Percentiles rank a stretch among this genome's conserved stretches.
Conservation (phyloP, 2,888 invertebrate species). For the Philhelius pedissequus region DNA sequence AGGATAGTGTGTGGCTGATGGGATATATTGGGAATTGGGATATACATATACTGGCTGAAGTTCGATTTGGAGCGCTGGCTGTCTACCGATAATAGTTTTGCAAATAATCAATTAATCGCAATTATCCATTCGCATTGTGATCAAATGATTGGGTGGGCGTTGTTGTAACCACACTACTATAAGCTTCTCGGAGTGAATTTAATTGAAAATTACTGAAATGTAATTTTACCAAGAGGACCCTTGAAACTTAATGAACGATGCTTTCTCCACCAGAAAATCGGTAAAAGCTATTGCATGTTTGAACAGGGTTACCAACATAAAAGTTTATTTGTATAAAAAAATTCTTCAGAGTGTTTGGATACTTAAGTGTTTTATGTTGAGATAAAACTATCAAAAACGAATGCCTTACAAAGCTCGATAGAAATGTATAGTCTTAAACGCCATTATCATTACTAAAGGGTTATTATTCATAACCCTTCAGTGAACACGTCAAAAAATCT, state of each 20-base stretch:
- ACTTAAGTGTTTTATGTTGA: too few relatives aligned
- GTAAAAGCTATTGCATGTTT: background rate
- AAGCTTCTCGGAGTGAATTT: conserved; percentile 15
- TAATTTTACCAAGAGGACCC: conserved; percentile 39
- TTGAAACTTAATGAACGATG: conserved; percentile 51
- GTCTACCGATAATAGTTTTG: conserved; percentile 61
- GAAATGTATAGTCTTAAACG: too few relatives aligned
- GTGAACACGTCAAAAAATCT: too few relatives aligned
- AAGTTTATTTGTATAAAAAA: background rate
- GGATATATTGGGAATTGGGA: conserved; percentile 1
- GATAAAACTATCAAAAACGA: too few relatives aligned
- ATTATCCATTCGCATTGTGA: conserved; percentile 63
- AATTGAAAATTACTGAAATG: conserved; percentile 57
- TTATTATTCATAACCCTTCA: too few relatives aligned
- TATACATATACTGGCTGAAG: conserved; percentile 6
- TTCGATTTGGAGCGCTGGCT: conserved; percentile 37
- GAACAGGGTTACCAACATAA: background rate
- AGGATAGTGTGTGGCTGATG: background rate
- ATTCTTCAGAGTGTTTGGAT: too few relatives aligned
- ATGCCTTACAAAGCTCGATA: too few relatives aligned
- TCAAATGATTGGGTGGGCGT: conserved; percentile 18
- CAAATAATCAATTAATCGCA: conserved; percentile 68
- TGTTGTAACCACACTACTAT: conserved; percentile 10
- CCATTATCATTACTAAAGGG: too few relatives aligned
- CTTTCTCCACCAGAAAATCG: conserved; percentile 1